A percentile compares a stretch with the other conserved stretches of the same genome.
phyloP scores from a whole-genome alignment of 2,113 vertebrate genomes.

The Notothenia coriiceps region DNA sequence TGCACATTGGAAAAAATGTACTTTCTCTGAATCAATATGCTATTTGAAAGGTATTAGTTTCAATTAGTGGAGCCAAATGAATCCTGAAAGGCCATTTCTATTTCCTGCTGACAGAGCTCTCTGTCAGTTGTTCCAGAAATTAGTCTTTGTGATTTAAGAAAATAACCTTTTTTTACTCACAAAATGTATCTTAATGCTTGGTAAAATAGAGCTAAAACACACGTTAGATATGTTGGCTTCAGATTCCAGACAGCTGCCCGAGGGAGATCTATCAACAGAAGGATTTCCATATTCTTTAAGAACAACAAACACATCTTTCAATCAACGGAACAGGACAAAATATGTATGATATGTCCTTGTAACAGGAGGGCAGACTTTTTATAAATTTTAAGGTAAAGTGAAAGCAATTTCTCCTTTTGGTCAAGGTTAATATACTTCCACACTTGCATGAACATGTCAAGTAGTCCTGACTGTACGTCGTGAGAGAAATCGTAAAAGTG shows the following conservation, averaged over 20 bases:
- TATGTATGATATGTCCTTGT: constrained; percentile 27
- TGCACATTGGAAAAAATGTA: constrained; percentile 48
- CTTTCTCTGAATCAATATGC: constrained; percentile 65
- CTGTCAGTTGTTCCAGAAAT: constrained; percentile 37
- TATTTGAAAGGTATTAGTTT: constrained; percentile 70
- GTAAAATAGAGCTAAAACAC: constrained; percentile 42
- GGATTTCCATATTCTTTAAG: constrained; percentile 53
- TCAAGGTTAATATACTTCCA: constrained; percentile 38
- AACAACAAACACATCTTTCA: constrained; percentile 31
- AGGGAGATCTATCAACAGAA: constrained; percentile 40
- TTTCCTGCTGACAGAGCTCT: constrained; percentile 59
- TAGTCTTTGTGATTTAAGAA: constrained; percentile 5
- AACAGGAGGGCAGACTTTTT: constrained; percentile 14
- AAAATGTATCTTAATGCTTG: constrained; percentile 28
- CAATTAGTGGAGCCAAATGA: constrained; percentile 69
- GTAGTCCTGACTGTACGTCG: constrained; percentile 14
- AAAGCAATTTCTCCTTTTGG: constrained; percentile 7
- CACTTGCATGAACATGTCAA: constrained; percentile 31
- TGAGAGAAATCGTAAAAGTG: constrained; percentile 13
- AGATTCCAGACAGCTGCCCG: constrained; percentile 36
- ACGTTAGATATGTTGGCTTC: constrained; percentile 30
- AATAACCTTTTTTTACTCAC: not conserved
- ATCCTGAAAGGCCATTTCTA: constrained; percentile 49
- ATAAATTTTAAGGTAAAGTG: constrained; percentile 15
- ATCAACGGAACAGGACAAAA: constrained; percentile 18